Evolutionary conservation across 2,113 vertebrate genomes (phyloP).

Genomic region (Eclectus roratus): DNA sequence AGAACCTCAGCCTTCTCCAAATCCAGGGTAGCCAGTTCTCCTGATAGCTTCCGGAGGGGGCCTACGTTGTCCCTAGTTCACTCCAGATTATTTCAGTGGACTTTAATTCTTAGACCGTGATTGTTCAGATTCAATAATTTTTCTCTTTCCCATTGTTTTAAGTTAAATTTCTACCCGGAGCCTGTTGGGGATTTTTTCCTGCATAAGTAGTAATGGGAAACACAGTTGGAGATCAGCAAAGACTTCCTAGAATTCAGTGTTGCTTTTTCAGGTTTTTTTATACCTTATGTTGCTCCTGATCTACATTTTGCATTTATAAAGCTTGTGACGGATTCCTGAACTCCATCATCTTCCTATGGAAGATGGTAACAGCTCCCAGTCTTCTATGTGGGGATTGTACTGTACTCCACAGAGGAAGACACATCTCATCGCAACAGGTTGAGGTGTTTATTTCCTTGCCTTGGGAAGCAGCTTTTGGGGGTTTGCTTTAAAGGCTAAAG

Average conservation of each 20-base stretch:
- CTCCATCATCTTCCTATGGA: neutral
- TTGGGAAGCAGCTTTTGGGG: neutral
- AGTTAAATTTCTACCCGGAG: neutral
- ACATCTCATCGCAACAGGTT: accelerated
- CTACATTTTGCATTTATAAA: neutral
- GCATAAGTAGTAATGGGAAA: neutral
- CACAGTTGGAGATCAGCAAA: neutral
- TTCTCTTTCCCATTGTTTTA: neutral
- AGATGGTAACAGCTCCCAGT: neutral
- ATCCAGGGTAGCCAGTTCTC: no score
- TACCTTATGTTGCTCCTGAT: neutral
- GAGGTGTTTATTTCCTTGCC: neutral
- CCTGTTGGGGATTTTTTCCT: neutral
- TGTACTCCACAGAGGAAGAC: neutral
- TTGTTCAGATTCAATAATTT: neutral
- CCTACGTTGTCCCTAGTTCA: no score
- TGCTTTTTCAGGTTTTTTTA: neutral
- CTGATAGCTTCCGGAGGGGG: no score
- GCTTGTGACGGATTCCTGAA: neutral
- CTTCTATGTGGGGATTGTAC: neutral
- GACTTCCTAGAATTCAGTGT: neutral
- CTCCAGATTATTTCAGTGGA: neutral
- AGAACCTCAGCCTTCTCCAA: no score
- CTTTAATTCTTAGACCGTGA: neutral
- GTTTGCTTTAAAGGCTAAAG: neutral